A percentile compares a stretch with the other conserved stretches of the same genome.
phyloP scores from a whole-genome alignment of 2,797 vertebrate species.

The Echeneis naucrates region DNA sequence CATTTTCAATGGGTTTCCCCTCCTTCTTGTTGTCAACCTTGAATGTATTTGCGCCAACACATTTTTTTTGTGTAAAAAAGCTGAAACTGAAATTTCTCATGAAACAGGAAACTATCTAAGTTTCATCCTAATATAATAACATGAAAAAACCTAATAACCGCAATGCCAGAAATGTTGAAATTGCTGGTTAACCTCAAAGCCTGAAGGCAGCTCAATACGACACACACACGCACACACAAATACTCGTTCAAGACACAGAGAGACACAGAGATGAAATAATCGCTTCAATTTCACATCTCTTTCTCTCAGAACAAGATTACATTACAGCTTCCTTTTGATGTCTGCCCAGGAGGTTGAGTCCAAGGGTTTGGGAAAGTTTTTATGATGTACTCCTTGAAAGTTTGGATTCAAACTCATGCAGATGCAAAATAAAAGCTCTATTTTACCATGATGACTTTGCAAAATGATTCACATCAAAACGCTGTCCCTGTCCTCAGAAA shows the following conservation, averaged over 20 bases:
- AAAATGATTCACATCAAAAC: slow-evolving; percentile 72
- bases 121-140: slow-evolving; percentile 31
- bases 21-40: neutral
- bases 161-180: slow-evolving; percentile 59
- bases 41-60: neutral
- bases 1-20: neutral
- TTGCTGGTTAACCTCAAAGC: slow-evolving; percentile 63
- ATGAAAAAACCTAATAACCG: slow-evolving; percentile 42
- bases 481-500: slow-evolving; percentile 48
- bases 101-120: slow-evolving; percentile 27
- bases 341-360: slow-evolving; percentile 59
- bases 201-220: slow-evolving; percentile 54
- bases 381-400: slow-evolving; percentile 63
- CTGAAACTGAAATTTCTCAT: slow-evolving; percentile 24
- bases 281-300: slow-evolving; percentile 68
- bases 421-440: slow-evolving; percentile 57
- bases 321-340: slow-evolving; percentile 72
- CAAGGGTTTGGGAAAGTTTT: slow-evolving; percentile 56
- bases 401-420: slow-evolving; percentile 67
- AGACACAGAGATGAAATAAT: slow-evolving; percentile 75
- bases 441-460: slow-evolving; percentile 66
- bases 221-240: slow-evolving; percentile 10
- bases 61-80: neutral
- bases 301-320: slow-evolving; percentile 68
- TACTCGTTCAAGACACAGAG: slow-evolving; percentile 56